Conservation (phyloP, 2,113 vertebrate species). For the Gobiocypris rarus region DNA sequence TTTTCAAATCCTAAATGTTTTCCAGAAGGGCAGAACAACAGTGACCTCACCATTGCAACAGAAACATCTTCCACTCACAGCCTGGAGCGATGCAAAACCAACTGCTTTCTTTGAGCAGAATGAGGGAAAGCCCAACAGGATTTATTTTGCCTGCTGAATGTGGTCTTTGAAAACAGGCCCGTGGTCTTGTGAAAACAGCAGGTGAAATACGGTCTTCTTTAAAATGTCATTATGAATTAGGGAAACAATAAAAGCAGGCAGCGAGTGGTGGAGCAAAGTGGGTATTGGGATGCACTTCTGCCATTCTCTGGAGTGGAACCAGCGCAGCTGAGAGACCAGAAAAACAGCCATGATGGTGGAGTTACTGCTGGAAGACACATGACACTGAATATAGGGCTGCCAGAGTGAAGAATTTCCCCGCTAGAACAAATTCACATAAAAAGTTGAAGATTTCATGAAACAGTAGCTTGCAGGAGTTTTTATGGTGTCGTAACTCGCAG, state of each 20-base stretch:
- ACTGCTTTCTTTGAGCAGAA: not conserved
- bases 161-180: constrained; percentile 35
- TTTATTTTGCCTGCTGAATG: constrained; percentile 14
- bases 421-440: not conserved
- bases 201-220: constrained; percentile 51
- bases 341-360: not conserved
- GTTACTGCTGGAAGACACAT: not conserved
- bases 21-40: constrained; percentile 48
- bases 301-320: not conserved
- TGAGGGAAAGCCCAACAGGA: not conserved
- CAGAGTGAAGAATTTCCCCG: not conserved
- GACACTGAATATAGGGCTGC: not conserved
- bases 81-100: constrained; percentile 13
- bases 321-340: not conserved
- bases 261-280: not conserved
- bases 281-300: not conserved
- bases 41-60: not conserved
- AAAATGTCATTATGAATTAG: constrained; percentile 58
- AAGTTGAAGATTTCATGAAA: not conserved
- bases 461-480: not conserved
- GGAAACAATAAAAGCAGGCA: constrained; percentile 26
- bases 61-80: constrained; percentile 11
- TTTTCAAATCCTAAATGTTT: constrained; percentile 63
- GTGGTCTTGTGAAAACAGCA: constrained; percentile 57
- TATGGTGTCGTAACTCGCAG: not conserved